Conservation (phyloP, 2,888 invertebrate genomes). For the Brachyptera risi region DNA sequence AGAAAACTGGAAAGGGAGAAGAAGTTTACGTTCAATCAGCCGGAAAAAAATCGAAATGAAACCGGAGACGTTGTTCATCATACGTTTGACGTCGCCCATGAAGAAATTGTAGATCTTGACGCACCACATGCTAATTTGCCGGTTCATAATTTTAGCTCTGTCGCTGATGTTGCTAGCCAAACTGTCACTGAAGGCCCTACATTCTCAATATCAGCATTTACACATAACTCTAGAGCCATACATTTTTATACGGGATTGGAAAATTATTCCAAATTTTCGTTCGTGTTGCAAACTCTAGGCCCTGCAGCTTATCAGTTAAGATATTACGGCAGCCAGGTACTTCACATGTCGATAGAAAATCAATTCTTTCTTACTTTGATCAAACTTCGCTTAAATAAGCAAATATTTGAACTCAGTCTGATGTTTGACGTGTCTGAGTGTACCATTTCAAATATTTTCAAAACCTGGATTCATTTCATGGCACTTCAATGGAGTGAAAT, state of each 20-base stretch:
- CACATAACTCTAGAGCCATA: slow-evolving; percentile 4
- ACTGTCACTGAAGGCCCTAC: not conserved
- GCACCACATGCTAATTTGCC: no score
- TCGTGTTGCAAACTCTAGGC: slow-evolving; percentile 26
- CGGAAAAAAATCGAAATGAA: not conserved
- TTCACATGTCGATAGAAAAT: slow-evolving; percentile 3
- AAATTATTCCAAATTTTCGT: slow-evolving; percentile 27
- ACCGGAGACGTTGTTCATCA: not conserved
- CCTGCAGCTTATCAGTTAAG: slow-evolving; percentile 20
- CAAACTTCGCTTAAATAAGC: slow-evolving; percentile 30
- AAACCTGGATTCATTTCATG: slow-evolving; percentile 33
- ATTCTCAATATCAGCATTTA: not conserved
- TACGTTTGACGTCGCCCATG: not conserved
- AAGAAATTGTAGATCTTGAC: not conserved
- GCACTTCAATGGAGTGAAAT: slow-evolving; percentile 29
- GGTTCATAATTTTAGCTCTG: not conserved
- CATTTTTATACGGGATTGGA: slow-evolving; percentile 29
- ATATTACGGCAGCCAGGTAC: slow-evolving; percentile 22
- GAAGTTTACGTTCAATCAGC: not conserved
- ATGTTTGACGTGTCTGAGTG: slow-evolving; percentile 29
- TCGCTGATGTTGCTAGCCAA: not conserved
- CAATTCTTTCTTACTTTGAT: slow-evolving; percentile 30
- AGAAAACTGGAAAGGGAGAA: not conserved
- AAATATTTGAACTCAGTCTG: slow-evolving; percentile 27
- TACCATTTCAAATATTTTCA: slow-evolving; percentile 32